Percentiles rank a stretch among this genome's conserved stretches.
These are phyloP conservation scores for Cairina moschata DNA, from an alignment of 2,113 vertebrate genomes.

Conservation along the genomic window DNA sequence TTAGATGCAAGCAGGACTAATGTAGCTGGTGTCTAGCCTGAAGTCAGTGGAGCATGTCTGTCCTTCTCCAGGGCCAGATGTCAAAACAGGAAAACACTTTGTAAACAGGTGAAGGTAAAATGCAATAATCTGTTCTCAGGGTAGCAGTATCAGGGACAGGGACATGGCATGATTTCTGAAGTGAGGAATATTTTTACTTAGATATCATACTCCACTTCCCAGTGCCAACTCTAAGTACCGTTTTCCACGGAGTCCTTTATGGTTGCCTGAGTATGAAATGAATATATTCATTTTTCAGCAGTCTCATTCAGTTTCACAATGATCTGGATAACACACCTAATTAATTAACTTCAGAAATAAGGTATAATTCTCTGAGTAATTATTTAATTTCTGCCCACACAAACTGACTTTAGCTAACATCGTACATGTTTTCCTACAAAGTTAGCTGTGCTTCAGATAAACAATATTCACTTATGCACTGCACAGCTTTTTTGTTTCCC, in stretches of 20 bases:
- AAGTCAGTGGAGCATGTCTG: not conserved
- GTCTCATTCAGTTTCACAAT: not conserved
- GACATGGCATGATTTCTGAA: not conserved
- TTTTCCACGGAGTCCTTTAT: not conserved
- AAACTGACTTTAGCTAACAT: not conserved
- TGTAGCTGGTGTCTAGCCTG: fast-evolving
- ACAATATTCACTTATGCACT: not conserved
- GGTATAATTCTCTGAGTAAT: not conserved
- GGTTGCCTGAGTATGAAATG: not conserved
- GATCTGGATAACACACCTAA: not conserved
- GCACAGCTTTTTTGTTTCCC: not conserved
- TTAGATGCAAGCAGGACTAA: not conserved
- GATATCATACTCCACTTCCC: not conserved
- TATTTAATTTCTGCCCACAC: not conserved
- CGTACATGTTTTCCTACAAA: not conserved
- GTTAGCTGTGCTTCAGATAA: not conserved
- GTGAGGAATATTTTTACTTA: not conserved
- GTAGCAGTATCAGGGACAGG: not conserved
- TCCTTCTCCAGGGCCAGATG: not conserved
- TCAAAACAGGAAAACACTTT: not conserved
- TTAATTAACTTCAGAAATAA: conserved; percentile 2
- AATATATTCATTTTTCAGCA: not conserved
- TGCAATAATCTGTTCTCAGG: not conserved
- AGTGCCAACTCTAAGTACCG: not conserved
- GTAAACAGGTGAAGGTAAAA: not conserved